phyloP scores from a whole-genome alignment of 30 jellyfish, hydroid and myxozoan genomes.

The Hydractinia symbiolongicarpus region DNA sequence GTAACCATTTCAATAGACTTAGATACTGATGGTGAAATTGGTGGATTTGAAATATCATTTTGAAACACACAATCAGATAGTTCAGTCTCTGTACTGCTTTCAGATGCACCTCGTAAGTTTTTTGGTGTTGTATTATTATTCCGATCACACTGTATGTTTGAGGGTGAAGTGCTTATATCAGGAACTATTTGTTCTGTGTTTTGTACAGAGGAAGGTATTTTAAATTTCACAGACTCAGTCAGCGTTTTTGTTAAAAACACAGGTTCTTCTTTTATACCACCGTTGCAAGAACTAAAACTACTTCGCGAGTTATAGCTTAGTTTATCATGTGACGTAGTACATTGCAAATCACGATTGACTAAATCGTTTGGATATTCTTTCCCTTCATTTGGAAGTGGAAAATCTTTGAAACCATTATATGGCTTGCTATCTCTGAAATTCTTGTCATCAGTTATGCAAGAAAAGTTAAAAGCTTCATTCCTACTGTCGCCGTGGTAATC shows the following conservation, averaged over 20 bases:
- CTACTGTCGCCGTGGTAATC: neutral
- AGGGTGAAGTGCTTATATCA: constrained; percentile 32
- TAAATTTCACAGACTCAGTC: neutral
- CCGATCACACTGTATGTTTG: constrained; percentile 26
- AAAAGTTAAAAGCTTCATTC: neutral
- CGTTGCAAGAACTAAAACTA: neutral
- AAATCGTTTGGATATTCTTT: constrained; percentile 15
- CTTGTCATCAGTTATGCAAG: constrained; percentile 7
- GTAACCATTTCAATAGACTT: constrained; percentile 1
- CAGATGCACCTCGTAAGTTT: constrained; percentile 21
- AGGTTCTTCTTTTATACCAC: neutral
- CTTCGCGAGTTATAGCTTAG: too few species aligned
- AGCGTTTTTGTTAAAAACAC: neutral
- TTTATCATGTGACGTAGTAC: neutral
- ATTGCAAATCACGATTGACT: neutral
- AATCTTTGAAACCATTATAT: constrained; percentile 7
- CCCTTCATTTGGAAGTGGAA: constrained; percentile 15
- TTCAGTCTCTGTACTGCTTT: constrained; percentile 34
- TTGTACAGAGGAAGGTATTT: constrained; percentile 23
- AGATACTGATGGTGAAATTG: neutral
- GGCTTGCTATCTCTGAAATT: neutral
- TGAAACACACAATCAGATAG: constrained; percentile 48
- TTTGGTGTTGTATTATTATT: constrained; percentile 11
- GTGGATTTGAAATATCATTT: constrained; percentile 53
- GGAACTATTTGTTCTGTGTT: constrained; percentile 47